A percentile compares a stretch with the other conserved stretches of the same genome.
phyloP scores from a whole-genome alignment of 2,888 invertebrate genomes.

The Uloborus plumipes region DNA sequence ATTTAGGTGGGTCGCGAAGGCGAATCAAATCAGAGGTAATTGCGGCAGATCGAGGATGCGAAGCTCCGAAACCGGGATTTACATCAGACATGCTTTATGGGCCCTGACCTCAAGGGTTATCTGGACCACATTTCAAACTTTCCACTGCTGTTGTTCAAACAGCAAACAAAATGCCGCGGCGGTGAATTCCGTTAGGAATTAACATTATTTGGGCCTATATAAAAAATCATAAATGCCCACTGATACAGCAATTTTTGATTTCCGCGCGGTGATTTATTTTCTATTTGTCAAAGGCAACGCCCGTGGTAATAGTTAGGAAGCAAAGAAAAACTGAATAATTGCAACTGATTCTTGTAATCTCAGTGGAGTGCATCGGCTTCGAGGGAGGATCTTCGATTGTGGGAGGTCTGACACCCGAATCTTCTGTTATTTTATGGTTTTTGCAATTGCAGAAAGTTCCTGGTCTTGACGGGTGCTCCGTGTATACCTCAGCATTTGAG shows the following conservation, averaged over 20 bases:
- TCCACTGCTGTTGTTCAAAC: slow-evolving; percentile 6
- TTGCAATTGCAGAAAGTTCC: no score
- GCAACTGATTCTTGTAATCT: not conserved
- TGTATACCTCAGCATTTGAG: no score
- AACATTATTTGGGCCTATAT: not conserved
- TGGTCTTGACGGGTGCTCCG: no score
- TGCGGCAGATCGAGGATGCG: slow-evolving; percentile 48
- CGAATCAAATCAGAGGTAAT: slow-evolving; percentile 59
- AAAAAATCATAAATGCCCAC: not conserved
- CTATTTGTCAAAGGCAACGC: slow-evolving; percentile 50
- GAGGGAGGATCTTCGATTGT: no score
- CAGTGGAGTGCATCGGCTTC: no score
- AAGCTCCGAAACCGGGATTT: slow-evolving; percentile 30
- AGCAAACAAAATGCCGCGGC: slow-evolving; percentile 7
- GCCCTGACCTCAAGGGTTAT: slow-evolving; percentile 50
- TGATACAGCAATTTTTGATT: not conserved
- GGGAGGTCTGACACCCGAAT: no score
- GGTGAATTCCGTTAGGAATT: slow-evolving; percentile 18
- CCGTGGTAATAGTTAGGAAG: slow-evolving; percentile 13
- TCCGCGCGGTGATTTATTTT: slow-evolving; percentile 20
- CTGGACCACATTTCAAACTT: slow-evolving; percentile 39
- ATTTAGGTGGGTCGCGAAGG: slow-evolving; percentile 51
- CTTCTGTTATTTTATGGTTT: no score
- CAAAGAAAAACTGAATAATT: not conserved
- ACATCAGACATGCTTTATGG: slow-evolving; percentile 57